Conservation (phyloP, 2,113 vertebrate species). For the Ornithorhynchus anatinus region DNA sequence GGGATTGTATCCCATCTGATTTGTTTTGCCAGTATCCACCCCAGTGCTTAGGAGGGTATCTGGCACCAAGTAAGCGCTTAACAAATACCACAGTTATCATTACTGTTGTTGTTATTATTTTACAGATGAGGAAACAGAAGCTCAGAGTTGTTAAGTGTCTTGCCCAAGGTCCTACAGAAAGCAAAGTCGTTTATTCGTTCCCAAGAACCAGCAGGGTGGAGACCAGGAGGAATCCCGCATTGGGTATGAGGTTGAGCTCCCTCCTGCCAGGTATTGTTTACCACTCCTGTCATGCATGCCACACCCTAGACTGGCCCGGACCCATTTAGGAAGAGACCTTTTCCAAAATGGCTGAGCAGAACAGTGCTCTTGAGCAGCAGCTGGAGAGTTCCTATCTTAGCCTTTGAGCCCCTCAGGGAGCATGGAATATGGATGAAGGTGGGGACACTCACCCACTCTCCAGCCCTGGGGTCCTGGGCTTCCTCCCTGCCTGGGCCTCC, state of each 20-base stretch:
- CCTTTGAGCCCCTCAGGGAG: not conserved
- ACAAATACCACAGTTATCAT: too few relatives aligned
- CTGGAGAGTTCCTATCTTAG: not conserved
- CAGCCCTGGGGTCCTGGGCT: not conserved
- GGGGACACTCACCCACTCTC: slow-evolving; percentile 33
- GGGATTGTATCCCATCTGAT: too few relatives aligned
- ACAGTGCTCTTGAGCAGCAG: not conserved
- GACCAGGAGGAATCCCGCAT: too few relatives aligned
- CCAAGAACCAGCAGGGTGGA: too few relatives aligned
- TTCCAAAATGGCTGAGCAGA: not conserved
- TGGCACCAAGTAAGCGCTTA: too few relatives aligned
- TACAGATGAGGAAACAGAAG: not conserved
- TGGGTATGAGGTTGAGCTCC: slow-evolving; percentile 1
- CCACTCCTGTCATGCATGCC: too few relatives aligned
- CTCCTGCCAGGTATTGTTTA: not conserved
- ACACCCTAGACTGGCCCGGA: not conserved
- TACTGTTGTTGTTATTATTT: too few relatives aligned
- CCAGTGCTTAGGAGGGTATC: too few relatives aligned
- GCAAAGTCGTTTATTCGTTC: too few relatives aligned
- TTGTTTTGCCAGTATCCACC: too few relatives aligned
- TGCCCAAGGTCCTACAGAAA: too few relatives aligned
- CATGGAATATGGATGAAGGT: not conserved
- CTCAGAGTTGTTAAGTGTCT: not conserved
- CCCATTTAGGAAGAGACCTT: not conserved
- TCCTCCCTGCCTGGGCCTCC: not conserved